phyloP scores from a whole-genome alignment of 1,140 invertebrate genomes.

The Diuraphis noxia region DNA sequence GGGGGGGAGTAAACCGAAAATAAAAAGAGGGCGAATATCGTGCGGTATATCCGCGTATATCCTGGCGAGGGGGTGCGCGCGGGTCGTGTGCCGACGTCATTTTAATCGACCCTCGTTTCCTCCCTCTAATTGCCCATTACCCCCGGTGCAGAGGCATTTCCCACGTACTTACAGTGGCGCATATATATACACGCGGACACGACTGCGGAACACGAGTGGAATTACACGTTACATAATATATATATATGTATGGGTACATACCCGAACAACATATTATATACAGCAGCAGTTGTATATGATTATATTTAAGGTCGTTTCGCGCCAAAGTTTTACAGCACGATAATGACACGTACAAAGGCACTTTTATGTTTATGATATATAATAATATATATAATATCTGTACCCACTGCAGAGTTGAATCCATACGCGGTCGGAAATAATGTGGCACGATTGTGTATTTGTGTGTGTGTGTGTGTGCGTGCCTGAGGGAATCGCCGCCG shows the following conservation, averaged over 20 bases:
- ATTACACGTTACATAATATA: neutral
- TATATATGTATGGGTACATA: neutral
- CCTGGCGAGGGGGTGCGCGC: neutral
- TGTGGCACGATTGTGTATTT: neutral
- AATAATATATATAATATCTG: neutral
- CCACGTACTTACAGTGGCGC: conserved; percentile 6
- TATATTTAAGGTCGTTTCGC: conserved; percentile 9
- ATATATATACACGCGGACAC: neutral
- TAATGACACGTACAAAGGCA: neutral
- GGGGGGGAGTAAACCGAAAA: neutral
- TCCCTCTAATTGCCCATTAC: conserved; percentile 37
- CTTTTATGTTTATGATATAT: neutral
- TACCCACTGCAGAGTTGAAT: neutral
- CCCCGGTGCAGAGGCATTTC: neutral
- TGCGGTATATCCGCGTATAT: neutral
- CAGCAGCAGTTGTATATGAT: neutral
- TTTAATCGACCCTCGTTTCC: conserved; percentile 40
- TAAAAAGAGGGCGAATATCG: conserved; percentile 1
- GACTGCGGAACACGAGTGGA: neutral
- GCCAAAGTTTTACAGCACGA: neutral
- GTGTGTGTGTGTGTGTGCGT: no score
- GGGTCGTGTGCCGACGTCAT: conserved; percentile 19
- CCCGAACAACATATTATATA: neutral
- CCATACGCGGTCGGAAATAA: neutral
- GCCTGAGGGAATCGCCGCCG: neutral